A percentile compares a stretch with the other conserved stretches of the same genome.
phyloP scores from a whole-genome alignment of 2,888 invertebrate genomes.

The Hirudinaria manillensis region DNA sequence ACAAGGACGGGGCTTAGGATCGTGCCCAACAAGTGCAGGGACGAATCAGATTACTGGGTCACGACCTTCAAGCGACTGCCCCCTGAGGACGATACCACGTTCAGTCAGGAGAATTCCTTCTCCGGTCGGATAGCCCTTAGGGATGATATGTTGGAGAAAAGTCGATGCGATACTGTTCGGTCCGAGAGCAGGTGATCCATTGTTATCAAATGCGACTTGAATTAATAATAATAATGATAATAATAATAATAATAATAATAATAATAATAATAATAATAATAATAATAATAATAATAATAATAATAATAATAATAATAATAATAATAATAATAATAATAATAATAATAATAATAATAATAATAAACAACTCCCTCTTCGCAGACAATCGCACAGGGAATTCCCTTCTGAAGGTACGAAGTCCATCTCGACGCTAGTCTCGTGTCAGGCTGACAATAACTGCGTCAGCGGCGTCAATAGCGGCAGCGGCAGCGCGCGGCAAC shows the following conservation, averaged over 20 bases:
- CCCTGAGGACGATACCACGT: too few relatives aligned
- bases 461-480: neutral
- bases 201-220: too few relatives aligned
- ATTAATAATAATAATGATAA: too few relatives aligned
- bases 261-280: too few relatives aligned
- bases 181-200: too few relatives aligned
- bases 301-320: conserved; percentile 10
- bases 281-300: conserved; percentile 9
- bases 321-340: conserved; percentile 14
- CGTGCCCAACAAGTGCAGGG: neutral
- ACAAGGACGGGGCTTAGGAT: neutral
- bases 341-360: conserved; percentile 19
- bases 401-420: too few relatives aligned
- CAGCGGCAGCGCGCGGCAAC: neutral
- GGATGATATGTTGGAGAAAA: too few relatives aligned
- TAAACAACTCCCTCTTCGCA: neutral
- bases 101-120: too few relatives aligned
- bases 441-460: neutral
- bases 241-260: too few relatives aligned
- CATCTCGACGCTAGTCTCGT: neutral
- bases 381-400: neutral
- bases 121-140: too few relatives aligned
- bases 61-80: neutral
- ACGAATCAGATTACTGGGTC: conserved; percentile 12
- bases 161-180: too few relatives aligned